A percentile compares a stretch with the other conserved stretches of the same genome.
phyloP scores from a whole-genome alignment of 1,140 invertebrate species.

The Pseudachorutes palmiensis region DNA sequence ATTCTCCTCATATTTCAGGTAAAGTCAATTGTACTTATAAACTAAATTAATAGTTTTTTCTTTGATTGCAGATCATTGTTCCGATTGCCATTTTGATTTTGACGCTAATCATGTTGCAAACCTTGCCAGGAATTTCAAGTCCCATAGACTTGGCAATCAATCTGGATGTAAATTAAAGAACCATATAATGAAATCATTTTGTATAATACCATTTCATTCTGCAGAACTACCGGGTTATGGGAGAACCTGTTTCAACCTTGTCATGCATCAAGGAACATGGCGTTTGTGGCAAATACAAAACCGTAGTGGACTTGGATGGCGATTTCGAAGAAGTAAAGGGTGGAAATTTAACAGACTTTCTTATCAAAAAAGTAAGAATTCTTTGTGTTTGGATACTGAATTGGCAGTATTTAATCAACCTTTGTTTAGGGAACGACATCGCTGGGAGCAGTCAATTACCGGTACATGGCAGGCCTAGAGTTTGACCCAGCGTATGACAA shows the following conservation, averaged over 20 bases:
- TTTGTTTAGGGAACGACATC: constrained; percentile 24
- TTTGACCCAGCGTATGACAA: not conserved
- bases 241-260: not conserved
- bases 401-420: not conserved
- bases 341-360: too few relatives aligned
- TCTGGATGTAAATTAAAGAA: not conserved
- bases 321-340: too few relatives aligned
- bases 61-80: constrained; percentile 25
- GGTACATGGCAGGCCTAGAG: constrained; percentile 39
- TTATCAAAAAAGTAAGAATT: too few relatives aligned
- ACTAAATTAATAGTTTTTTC: constrained; percentile 14
- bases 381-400: not conserved
- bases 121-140: constrained; percentile 20
- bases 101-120: constrained; percentile 32
- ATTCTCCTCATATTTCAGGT: constrained; percentile 39
- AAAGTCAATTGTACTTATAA: not conserved
- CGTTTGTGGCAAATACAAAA: too few relatives aligned
- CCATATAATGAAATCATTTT: too few relatives aligned
- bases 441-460: constrained; percentile 39
- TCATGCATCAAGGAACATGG: too few relatives aligned
- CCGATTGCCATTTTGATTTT: constrained; percentile 32
- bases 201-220: too few relatives aligned
- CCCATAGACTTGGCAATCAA: not conserved
- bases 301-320: too few relatives aligned
- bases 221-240: not conserved